A percentile compares a stretch with the other conserved stretches of the same genome.
Conservation (phyloP, 1,140 invertebrate species). For the Heliconius hermathena region DNA sequence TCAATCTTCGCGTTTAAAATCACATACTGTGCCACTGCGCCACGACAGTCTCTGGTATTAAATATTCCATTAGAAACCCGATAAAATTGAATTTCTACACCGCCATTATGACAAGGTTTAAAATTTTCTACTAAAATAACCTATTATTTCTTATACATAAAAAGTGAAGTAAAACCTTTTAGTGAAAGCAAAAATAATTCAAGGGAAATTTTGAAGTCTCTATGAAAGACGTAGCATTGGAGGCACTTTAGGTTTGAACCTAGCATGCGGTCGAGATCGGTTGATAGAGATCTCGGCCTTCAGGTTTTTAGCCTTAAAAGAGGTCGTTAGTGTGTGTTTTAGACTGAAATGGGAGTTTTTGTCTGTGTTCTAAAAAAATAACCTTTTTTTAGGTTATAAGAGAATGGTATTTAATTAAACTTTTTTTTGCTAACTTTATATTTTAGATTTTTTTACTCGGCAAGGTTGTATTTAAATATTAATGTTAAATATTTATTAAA, state of each 20-base stretch:
- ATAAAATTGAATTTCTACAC: too few species aligned
- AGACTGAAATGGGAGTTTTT: slow-evolving; percentile 9
- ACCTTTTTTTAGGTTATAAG: not conserved
- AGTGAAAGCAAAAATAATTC: slow-evolving; percentile 7
- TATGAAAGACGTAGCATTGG: slow-evolving; percentile 14
- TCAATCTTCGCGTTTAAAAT: too few species aligned
- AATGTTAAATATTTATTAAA: not conserved
- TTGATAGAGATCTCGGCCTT: slow-evolving; percentile 16
- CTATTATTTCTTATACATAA: not conserved
- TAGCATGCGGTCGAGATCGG: slow-evolving; percentile 16
- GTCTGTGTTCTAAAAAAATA: not conserved
- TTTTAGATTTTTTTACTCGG: too few species aligned
- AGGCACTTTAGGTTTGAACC: slow-evolving; percentile 18
- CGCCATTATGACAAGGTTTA: too few species aligned
- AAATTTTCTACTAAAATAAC: too few species aligned
- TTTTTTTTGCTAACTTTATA: not conserved
- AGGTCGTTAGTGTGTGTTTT: slow-evolving; percentile 1
- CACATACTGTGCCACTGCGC: too few species aligned
- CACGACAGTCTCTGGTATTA: too few species aligned
- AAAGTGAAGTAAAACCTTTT: not conserved
- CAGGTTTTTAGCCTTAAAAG: slow-evolving; percentile 13
- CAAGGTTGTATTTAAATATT: too few species aligned
- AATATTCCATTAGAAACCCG: too few species aligned
- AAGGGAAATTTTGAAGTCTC: slow-evolving; percentile 10
- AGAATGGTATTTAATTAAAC: not conserved